Conservation (phyloP, 1,140 invertebrate genomes). For the Zophobas atratus region DNA sequence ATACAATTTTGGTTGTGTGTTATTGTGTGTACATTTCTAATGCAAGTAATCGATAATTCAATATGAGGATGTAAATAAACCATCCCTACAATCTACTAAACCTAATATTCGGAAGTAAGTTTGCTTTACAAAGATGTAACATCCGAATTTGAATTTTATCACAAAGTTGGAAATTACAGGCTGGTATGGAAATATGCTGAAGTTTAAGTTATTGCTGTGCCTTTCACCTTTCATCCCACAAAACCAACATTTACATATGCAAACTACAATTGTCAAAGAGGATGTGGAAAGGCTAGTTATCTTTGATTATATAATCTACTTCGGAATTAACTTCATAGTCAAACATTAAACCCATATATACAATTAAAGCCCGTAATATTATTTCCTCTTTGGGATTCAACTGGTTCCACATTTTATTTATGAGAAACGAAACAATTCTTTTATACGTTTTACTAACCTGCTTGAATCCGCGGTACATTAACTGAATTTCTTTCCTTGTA, state of each 20-base stretch:
- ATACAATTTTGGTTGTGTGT: too few relatives aligned
- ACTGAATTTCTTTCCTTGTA: conserved; percentile 89
- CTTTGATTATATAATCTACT: conserved; percentile 13
- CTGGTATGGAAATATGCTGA: conserved; percentile 30
- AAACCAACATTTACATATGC: conserved; percentile 42
- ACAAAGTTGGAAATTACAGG: conserved; percentile 33
- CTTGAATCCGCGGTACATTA: conserved; percentile 95
- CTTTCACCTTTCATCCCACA: conserved; percentile 39
- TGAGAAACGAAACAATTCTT: background rate
- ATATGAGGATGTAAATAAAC: background rate
- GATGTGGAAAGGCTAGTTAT: conserved; percentile 29
- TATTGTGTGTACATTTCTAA: too few relatives aligned
- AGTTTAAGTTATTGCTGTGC: conserved; percentile 20
- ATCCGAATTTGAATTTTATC: conserved; percentile 26
- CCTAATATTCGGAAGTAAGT: conserved; percentile 12
- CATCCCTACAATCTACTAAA: conserved; percentile 2
- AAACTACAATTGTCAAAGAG: conserved; percentile 41
- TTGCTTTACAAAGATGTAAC: conserved; percentile 18
- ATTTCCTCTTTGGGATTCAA: background rate
- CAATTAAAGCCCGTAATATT: background rate
- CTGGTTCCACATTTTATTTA: too few relatives aligned
- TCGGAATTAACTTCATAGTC: background rate
- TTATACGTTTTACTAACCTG: conserved; percentile 72
- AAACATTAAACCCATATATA: background rate
- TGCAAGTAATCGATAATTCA: too few relatives aligned